Evolutionary conservation across 2,113 vertebrate genomes (phyloP).

Genomic region (Boulengeromyrus knoepffleri): DNA sequence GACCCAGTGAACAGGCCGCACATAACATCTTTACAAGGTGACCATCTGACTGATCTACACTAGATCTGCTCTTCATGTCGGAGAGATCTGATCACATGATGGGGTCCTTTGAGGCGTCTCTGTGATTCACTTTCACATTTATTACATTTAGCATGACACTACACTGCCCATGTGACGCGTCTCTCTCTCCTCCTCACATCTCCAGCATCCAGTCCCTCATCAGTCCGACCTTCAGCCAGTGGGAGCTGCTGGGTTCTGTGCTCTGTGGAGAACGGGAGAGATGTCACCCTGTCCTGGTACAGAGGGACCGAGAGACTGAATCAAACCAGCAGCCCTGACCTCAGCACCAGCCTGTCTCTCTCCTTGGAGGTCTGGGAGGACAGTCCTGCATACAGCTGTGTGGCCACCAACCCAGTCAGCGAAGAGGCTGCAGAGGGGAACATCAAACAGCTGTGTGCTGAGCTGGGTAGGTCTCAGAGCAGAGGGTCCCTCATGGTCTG

Average conservation of each 20-base stretch:
- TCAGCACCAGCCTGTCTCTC: conserved; percentile 19
- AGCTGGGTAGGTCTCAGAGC: neutral
- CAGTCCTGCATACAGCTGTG: conserved; percentile 19
- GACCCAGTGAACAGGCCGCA: neutral
- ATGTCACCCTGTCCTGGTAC: conserved; percentile 18
- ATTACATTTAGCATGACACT: neutral
- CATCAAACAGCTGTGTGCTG: conserved; percentile 17
- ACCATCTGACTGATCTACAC: neutral
- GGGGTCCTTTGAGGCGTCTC: neutral
- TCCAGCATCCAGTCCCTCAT: neutral
- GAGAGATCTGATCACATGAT: neutral
- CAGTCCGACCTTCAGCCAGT: neutral
- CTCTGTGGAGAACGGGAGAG: conserved; percentile 23
- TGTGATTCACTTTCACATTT: neutral
- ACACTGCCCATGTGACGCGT: neutral
- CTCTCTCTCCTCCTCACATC: neutral
- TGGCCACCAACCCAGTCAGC: conserved; percentile 30
- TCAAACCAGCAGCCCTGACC: conserved; percentile 25
- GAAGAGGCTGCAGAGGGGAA: neutral
- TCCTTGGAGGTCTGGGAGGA: conserved; percentile 11
- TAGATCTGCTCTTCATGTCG: neutral
- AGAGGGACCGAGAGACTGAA: conserved; percentile 21
- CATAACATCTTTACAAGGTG: neutral
- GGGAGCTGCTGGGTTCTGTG: conserved; percentile 2
- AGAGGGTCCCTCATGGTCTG: neutral